phyloP scores from a whole-genome alignment of 2,797 vertebrate species.

The Ciconia nigra region DNA sequence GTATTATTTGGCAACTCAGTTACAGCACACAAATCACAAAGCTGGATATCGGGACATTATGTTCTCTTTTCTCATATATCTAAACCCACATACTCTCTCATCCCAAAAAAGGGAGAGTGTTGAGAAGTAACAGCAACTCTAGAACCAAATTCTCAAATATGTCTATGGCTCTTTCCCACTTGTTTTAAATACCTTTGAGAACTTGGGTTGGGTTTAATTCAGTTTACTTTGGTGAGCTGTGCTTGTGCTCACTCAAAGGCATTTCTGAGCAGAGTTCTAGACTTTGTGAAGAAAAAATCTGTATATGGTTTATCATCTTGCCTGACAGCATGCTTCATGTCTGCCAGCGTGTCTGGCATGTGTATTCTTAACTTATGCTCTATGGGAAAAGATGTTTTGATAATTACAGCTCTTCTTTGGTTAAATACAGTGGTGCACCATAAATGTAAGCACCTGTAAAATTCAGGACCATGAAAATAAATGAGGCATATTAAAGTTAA shows the following conservation, averaged over 20 bases:
- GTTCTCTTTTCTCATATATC: background rate
- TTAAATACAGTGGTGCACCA: background rate
- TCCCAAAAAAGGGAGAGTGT: background rate
- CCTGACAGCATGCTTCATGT: background rate
- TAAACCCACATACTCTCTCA: rapidly evolving
- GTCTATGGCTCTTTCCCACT: background rate
- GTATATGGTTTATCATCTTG: background rate
- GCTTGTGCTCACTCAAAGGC: background rate
- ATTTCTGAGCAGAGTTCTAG: background rate
- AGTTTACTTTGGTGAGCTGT: background rate
- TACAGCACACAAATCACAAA: background rate
- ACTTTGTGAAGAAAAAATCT: background rate
- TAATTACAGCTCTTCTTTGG: background rate
- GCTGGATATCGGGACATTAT: background rate
- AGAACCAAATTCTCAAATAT: background rate
- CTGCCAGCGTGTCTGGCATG: background rate
- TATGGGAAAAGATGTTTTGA: background rate
- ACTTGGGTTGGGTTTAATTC: background rate
- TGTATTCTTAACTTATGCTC: background rate
- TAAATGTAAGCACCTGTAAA: background rate
- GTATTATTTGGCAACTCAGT: background rate
- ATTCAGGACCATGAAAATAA: background rate
- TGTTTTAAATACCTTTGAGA: background rate
- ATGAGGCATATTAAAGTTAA: background rate
- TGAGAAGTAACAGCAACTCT: background rate